Conservation (phyloP, 2,113 vertebrate genomes). For the Lagopus leucura region DNA sequence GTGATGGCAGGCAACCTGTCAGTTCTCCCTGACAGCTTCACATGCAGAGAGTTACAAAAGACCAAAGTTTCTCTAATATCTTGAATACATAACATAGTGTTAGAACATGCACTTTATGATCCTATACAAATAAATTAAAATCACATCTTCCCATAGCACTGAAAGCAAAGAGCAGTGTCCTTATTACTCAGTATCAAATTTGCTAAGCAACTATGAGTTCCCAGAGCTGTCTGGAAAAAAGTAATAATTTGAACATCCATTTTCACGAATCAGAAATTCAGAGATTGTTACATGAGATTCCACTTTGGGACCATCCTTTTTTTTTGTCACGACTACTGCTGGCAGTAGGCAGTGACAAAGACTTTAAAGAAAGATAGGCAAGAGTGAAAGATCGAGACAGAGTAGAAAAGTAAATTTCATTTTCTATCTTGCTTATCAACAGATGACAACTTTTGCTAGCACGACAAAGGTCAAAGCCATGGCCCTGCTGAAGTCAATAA, state of each 20-base stretch:
- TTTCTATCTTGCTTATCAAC: slow-evolving; percentile 13
- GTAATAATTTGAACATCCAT: neutral
- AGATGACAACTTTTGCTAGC: slow-evolving; percentile 1
- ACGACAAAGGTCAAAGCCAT: neutral
- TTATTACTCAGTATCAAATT: neutral
- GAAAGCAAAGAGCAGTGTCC: neutral
- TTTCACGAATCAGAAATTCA: slow-evolving; percentile 5
- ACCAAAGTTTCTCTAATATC: neutral
- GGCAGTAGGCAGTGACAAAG: neutral
- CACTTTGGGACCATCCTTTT: neutral
- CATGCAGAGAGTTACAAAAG: neutral
- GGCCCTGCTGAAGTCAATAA: neutral
- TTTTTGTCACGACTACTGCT: neutral
- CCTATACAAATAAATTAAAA: neutral
- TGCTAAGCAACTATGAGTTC: neutral
- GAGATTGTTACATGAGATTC: neutral
- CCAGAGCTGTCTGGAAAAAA: neutral
- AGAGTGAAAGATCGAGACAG: neutral
- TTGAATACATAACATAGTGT: neutral
- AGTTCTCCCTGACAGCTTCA: slow-evolving; percentile 49
- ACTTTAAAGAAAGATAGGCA: neutral
- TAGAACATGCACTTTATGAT: neutral
- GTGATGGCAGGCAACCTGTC: slow-evolving; percentile 72
- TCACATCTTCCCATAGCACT: neutral
- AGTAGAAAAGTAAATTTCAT: neutral